Evolutionary conservation across 2,888 invertebrate species (phyloP), one percentile per base, ranked within the genome.

Genomic region (Troides helena): DNA sequence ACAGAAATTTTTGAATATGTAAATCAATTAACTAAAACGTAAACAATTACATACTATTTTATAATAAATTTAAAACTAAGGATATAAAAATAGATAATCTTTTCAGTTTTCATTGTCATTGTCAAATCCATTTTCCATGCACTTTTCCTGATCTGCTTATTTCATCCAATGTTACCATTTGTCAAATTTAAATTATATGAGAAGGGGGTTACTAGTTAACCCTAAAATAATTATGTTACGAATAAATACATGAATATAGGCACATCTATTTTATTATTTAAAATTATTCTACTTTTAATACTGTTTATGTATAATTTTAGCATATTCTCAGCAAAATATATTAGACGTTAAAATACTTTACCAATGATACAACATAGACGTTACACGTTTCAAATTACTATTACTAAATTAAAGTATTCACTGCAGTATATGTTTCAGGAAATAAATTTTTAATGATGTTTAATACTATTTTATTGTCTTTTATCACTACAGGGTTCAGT

Each of bases 401-500:
- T 30, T 60, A 66, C 30, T 58, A 53, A 68, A 68, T 57, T 63
- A 39, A 68, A 50, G 23, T 57, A 14, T 36, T 25, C n/a, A 59
- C 56, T 66, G 53, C 59, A 67, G 62, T 25, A 36, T 17, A 7
- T 61, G 2, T 21, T 62, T 21, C 21, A 50, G 21, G 62, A 56
- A 57, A 68, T 62, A 61, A 60, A 61, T 69, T 69, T 59, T 69
- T 70, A 73, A 72, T 71, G 74, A 69, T 67, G 73, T 50, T 12
- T 25, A 50, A 46, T 69, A 80, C 74, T 43, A 50, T 75, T 61
- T 86, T 88, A 88, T 88, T 89, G 89, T 93, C 84, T 88, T 85
- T 85, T 74, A 70, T 67, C 64, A 56, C 64, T 69, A 64, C 64
- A 70, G 67, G 68, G 70, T 76, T 82, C 83, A 93, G 82, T 93